These are phyloP conservation scores for Sebastes minor DNA, from an alignment of 2,797 vertebrate species.

Conservation along the genomic window DNA sequence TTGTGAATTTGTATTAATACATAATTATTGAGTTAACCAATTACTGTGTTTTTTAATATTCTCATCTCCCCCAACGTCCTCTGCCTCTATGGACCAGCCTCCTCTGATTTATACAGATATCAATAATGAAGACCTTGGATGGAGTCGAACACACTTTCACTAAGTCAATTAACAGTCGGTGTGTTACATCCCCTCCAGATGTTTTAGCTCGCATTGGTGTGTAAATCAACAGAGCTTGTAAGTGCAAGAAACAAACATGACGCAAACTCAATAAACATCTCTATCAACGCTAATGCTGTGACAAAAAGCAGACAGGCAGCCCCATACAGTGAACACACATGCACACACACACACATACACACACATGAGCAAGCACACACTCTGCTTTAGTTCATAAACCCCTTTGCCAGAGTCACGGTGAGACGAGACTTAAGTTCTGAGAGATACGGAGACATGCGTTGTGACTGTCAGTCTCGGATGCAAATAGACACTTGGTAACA, in stretches of 20 bases:
- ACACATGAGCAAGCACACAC: background rate
- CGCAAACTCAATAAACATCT: conserved; percentile 23
- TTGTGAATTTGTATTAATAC: too few relatives aligned
- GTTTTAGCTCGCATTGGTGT: conserved; percentile 3
- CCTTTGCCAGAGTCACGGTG: conserved; percentile 6
- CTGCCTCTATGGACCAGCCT: too few relatives aligned
- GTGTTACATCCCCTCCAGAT: conserved; percentile 5
- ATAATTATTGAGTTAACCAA: too few relatives aligned
- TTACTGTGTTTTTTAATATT: too few relatives aligned
- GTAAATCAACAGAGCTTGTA: conserved; percentile 39
- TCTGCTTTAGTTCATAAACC: conserved; percentile 31
- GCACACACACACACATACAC: background rate
- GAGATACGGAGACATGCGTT: conserved; percentile 17
- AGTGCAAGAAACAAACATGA: conserved; percentile 27
- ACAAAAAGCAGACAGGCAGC: conserved; percentile 20
- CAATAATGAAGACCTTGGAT: conserved; percentile 17
- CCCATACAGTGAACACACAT: background rate
- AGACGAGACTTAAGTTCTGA: conserved; percentile 43
- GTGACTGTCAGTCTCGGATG: conserved; percentile 48
- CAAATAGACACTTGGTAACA: conserved; percentile 52
- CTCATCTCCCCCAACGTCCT: too few relatives aligned
- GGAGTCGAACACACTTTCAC: conserved; percentile 4
- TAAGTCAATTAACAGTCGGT: conserved; percentile 32
- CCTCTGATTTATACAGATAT: background rate
- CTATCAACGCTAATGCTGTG: conserved; percentile 7